Evolutionary conservation across 2,113 vertebrate genomes (phyloP), one percentile per base, ranked within the genome.

Genomic region (Cyrtonyx montezumae): DNA sequence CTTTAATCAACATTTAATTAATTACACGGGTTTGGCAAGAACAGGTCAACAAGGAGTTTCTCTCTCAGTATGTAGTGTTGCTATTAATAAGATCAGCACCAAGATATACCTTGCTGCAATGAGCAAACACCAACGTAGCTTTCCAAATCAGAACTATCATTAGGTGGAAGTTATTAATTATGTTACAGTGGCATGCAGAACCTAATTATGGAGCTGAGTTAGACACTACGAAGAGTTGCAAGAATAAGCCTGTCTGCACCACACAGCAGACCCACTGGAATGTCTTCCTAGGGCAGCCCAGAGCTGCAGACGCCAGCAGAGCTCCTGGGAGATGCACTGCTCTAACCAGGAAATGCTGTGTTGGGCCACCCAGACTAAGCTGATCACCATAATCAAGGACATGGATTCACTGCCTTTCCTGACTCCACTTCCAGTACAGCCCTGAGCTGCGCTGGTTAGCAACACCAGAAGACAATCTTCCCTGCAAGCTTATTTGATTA

Each of bases 41-140:
- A 84, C 65, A 90, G 53, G 66, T 88, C 62, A 93, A 56, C n/a
- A 69, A 81, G 58, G 85, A 51, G 43, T 59, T 87, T 89, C 84
- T 87, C 49, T 42, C 42, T 75, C 43, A 53, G 48, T 68, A 62
- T 0, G 0, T 3, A 63, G 48, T 75, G 36, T 3, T 80, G 16
- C 61, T 94, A 81, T 66, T 37, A 80, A 51, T 68, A 88, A 68
- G 22, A 86, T 68, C 5, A 91, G 40, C 37, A 87, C 21, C 26
- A 86, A 87, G 63, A 73, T 89, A 78, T 37, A 91, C 17, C 20
- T 59, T 63, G 18, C 34, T 67, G 14, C 69, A 93, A 69, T 34
- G 84, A 67, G 63, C 51, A 62, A 74, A 53, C 21, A 84, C 45
- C 30, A 53, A 55, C 81, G 55, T 0, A 79, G 61, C 32, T 86